Evolutionary conservation across 2,888 invertebrate genomes (phyloP).

Genomic region (Leptinotarsa rubiginosa): DNA sequence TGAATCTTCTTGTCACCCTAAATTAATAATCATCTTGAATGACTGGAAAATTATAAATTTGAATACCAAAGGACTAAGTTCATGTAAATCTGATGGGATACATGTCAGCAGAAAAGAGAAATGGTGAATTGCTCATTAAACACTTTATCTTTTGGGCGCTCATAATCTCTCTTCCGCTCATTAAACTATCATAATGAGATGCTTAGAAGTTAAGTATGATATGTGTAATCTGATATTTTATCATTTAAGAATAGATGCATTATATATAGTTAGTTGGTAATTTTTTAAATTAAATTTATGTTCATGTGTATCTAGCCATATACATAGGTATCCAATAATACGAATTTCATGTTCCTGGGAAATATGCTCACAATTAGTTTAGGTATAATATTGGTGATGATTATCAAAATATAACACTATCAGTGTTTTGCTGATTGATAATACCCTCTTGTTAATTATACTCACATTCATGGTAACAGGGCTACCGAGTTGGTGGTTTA

Average conservation of each 20-base stretch:
- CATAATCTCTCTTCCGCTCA: too few species aligned
- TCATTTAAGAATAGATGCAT: background rate
- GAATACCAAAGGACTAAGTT: slow-evolving; percentile 5
- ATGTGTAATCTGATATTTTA: background rate
- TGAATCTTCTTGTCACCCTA: too few species aligned
- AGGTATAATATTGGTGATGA: background rate
- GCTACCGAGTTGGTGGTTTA: too few species aligned
- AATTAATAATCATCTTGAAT: background rate
- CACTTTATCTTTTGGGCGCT: too few species aligned
- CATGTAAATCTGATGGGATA: background rate
- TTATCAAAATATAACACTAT: too few species aligned
- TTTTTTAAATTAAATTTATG: background rate
- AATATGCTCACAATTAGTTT: background rate
- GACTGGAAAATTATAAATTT: background rate
- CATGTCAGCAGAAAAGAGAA: background rate
- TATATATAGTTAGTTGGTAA: background rate
- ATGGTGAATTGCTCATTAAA: too few species aligned
- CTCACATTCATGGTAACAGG: too few species aligned
- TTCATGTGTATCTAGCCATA: background rate
- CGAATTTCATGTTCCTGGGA: background rate
- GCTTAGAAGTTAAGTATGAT: too few species aligned
- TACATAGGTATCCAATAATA: background rate
- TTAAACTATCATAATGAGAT: too few species aligned
- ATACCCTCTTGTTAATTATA: too few species aligned
- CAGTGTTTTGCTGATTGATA: too few species aligned